A percentile compares a stretch with the other conserved stretches of the same genome.
phyloP scores from a whole-genome alignment of 2,888 invertebrate species.

The Xanthorhoe designata region DNA sequence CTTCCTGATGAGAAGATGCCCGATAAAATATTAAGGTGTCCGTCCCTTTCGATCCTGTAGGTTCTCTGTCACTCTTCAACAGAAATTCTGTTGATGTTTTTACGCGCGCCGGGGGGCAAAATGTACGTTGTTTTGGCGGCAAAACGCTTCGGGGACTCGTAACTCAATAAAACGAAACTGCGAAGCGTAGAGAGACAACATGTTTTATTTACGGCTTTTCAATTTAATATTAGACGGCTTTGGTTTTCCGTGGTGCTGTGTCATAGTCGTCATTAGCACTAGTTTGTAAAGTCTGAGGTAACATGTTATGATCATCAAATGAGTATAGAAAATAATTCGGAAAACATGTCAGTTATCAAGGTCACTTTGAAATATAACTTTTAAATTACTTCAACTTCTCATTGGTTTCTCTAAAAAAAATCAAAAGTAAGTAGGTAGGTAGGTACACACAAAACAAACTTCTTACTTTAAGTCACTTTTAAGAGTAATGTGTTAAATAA shows the following conservation, averaged over 20 bases:
- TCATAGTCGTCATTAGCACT: conserved; percentile 45
- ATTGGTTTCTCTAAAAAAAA: too few species aligned
- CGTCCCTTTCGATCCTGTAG: conserved; percentile 75
- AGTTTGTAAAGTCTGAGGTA: conserved; percentile 4
- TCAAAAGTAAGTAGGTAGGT: too few species aligned
- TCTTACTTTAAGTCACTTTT: too few species aligned
- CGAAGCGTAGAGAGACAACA: conserved; percentile 75
- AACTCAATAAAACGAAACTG: conserved; percentile 83
- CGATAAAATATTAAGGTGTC: conserved; percentile 82
- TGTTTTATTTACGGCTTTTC: conserved; percentile 85
- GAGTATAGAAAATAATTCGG: background rate
- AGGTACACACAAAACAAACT: too few species aligned
- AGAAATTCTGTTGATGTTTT: conserved; percentile 78
- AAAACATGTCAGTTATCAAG: too few species aligned
- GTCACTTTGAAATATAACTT: too few species aligned
- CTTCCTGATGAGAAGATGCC: conserved; percentile 77
- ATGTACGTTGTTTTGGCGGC: conserved; percentile 85
- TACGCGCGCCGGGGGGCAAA: conserved; percentile 85
- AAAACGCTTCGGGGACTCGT: conserved; percentile 84
- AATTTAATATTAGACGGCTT: conserved; percentile 71
- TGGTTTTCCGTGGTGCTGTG: conserved; percentile 68
- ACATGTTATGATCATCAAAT: background rate
- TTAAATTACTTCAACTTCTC: too few species aligned
- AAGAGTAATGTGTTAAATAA: too few species aligned
- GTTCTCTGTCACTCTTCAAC: conserved; percentile 68